Base-by-base conservation (phyloP, 2,797 vertebrate genomes). In the Tragopan temminckii region DNA sequence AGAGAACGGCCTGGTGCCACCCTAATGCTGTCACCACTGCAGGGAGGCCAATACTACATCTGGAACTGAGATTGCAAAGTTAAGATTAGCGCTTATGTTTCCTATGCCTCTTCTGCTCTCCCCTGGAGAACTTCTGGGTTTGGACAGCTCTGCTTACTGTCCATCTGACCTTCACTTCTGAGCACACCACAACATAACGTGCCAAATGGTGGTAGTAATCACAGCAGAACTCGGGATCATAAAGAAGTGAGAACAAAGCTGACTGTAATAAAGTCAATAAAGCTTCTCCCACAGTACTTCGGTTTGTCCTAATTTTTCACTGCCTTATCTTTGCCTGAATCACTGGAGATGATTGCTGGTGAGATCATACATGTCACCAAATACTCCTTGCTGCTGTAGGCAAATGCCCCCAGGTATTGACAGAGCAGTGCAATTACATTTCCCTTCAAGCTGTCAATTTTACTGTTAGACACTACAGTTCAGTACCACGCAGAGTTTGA, bases 241-340 rank as follows among this genome's bases (percentile, higher is more conserved):
- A 24, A 75, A 46, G 64, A 43, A 59, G n/a, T 29, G 48, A 81
- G 29, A 46, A 40, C 36, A 33, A 53, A 66, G 35, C 70, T 69
- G 48, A 16, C 7, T 48, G 48, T 48, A 76, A 76, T 42, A n/a
- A 35, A 38, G 35, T 81, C 52, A 25, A 71, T 53, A 17, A 75
- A 81, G 76, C 36, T 94, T 87, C 90, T 78, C 81, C 69, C 55
- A 33, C 35, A 85, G 50, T 83, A 82, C 90, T 79, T 86, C n/a
- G 33, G 59, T 89, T 93, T 92, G 92, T 85, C 92, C 89, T 92
- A n/a, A 46, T 88, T 94, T 94, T 89, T 85, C 70, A 36, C 6
- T 88, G 89, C 59, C 40, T 11, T 90, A 29, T 38, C 55, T 14
- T 75, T 88, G 36, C 42, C 55, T 66, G 62, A 85, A 77, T 90